These are phyloP conservation scores for Pseudoips prasinana DNA, from an alignment of 2,888 invertebrate species.

Conservation along the genomic window DNA sequence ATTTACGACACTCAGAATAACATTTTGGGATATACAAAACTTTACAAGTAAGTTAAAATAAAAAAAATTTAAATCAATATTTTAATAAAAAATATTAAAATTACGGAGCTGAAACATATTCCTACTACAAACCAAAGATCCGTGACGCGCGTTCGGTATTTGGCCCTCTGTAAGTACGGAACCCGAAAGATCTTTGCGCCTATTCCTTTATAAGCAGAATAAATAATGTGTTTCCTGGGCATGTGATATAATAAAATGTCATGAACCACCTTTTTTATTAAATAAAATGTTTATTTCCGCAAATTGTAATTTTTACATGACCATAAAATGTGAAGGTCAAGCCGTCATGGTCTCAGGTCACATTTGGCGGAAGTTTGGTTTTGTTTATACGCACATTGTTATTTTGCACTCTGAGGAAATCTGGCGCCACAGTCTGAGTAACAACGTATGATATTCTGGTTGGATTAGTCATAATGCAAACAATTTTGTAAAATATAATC, in stretches of 20 bases:
- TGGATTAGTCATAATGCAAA: constrained; percentile 14
- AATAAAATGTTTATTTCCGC: constrained; percentile 41
- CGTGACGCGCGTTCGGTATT: no score
- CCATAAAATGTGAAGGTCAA: constrained; percentile 44
- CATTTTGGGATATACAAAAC: no score
- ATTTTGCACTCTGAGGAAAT: constrained; percentile 21
- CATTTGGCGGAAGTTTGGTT: constrained; percentile 44
- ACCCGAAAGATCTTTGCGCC: no score
- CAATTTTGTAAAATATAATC: constrained; percentile 3
- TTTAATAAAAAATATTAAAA: no score
- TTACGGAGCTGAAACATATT: no score
- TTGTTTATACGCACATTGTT: constrained; percentile 25
- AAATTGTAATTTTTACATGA: constrained; percentile 39
- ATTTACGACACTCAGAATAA: no score
- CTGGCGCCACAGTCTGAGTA: constrained; percentile 10
- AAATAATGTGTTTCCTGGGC: constrained; percentile 34
- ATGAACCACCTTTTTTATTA: constrained; percentile 34
- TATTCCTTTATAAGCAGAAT: constrained; percentile 6
- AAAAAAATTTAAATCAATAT: no score
- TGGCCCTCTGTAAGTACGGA: no score
- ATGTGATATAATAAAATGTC: constrained; percentile 32
- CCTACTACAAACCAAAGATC: no score
- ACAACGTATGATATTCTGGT: constrained; percentile 8
- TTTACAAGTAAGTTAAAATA: no score
- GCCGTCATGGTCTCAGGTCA: constrained; percentile 33